These are phyloP conservation scores for Leptopilina syphax DNA, from an alignment of 2,888 invertebrate genomes.

Conservation along the genomic window DNA sequence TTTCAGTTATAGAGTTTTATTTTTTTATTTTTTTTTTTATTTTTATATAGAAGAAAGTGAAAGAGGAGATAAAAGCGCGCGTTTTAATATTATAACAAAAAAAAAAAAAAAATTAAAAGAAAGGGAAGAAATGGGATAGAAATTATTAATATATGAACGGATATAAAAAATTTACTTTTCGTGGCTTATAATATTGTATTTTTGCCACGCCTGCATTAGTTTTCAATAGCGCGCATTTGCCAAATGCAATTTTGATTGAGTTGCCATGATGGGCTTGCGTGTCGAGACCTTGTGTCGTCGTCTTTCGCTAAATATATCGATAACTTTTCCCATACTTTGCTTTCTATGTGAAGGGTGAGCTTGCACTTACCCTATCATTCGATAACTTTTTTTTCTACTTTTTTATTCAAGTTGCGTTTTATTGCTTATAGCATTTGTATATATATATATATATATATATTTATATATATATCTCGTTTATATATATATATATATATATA, in stretches of 20 bases:
- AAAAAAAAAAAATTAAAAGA: no score
- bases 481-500: no score
- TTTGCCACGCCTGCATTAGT: conserved; percentile 44
- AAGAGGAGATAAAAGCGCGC: no score
- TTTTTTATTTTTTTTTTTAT: not conserved
- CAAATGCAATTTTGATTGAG: conserved; percentile 57
- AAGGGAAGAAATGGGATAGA: not conserved
- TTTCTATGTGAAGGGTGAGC: conserved; percentile 22
- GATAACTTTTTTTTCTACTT: not conserved
- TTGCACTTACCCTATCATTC: conserved; percentile 34
- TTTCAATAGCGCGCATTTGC: conserved; percentile 27
- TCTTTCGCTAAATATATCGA: conserved; percentile 24
- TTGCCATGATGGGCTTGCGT: conserved; percentile 42
- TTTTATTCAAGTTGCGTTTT: conserved; percentile 6
- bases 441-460: not conserved
- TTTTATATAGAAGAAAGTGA: no score
- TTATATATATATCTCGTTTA: no score
- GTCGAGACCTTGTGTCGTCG: conserved; percentile 27
- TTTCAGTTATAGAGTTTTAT: not conserved
- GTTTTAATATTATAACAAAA: no score
- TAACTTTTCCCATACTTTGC: conserved; percentile 33
- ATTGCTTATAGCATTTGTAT: not conserved
- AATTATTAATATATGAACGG: not conserved
- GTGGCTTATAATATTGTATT: conserved; percentile 51
- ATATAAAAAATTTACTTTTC: conserved; percentile 65